Evolutionary conservation across 1,140 invertebrate species (phyloP).

Genomic region (Pogonus chalceus): DNA sequence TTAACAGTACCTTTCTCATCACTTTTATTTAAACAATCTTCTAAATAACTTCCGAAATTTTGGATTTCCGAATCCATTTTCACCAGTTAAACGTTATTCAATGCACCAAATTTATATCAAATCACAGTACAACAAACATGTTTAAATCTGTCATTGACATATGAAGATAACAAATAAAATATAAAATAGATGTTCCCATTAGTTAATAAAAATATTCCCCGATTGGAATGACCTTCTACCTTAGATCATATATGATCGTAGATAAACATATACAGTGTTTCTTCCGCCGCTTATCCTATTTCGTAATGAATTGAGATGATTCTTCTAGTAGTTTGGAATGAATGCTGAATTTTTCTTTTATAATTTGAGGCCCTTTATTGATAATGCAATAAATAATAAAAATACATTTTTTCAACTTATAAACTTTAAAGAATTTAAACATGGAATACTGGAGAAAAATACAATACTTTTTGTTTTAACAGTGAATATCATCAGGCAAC

Average conservation of each 20-base stretch:
- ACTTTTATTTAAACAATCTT: background rate
- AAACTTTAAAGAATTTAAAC: background rate
- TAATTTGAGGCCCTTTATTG: conserved; percentile 1
- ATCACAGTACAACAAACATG: background rate
- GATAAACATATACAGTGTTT: too few species aligned
- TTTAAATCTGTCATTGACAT: background rate
- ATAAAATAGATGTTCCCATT: too few species aligned
- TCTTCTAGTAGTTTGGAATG: too few species aligned
- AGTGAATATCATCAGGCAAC: conserved; percentile 3
- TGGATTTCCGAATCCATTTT: background rate
- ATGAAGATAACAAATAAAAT: too few species aligned
- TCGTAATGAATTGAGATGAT: too few species aligned
- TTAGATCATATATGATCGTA: too few species aligned
- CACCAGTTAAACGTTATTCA: too few species aligned
- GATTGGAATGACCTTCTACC: too few species aligned
- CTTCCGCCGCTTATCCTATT: too few species aligned
- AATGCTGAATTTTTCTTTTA: too few species aligned
- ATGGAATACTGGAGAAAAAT: conserved; percentile 4
- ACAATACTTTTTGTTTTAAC: background rate
- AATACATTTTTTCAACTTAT: background rate
- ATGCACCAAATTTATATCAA: too few species aligned
- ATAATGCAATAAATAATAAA: conserved; percentile 2
- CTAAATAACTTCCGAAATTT: background rate
- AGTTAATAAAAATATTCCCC: too few species aligned
- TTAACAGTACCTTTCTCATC: background rate